Conservation (phyloP, 1,140 invertebrate genomes). For the Leucophenga varia region DNA sequence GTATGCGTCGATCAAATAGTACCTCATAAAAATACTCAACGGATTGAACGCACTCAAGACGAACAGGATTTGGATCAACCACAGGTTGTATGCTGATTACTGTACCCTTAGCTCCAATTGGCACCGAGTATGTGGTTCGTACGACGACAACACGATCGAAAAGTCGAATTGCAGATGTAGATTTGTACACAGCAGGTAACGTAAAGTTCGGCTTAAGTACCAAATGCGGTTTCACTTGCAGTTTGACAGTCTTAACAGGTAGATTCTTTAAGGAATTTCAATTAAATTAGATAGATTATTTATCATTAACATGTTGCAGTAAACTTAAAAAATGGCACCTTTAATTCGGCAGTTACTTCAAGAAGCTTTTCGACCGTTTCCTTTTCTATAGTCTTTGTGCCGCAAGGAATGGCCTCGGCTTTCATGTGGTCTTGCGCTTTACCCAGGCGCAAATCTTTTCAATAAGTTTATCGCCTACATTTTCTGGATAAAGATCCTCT, state of each 20-base stretch:
- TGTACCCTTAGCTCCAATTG: conserved; percentile 79
- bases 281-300: no score
- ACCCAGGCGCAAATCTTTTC: conserved; percentile 70
- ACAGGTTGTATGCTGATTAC: conserved; percentile 69
- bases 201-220: conserved; percentile 66
- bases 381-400: conserved; percentile 69
- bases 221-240: conserved; percentile 79
- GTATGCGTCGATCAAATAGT: conserved; percentile 37
- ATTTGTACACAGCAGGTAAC: conserved; percentile 34
- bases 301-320: no score
- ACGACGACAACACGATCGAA: conserved; percentile 84
- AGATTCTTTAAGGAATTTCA: conserved; percentile 20
- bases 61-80: conserved; percentile 46
- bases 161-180: conserved; percentile 65
- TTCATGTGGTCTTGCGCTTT: conserved; percentile 66
- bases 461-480: conserved; percentile 55
- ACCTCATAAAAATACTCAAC: conserved; percentile 46
- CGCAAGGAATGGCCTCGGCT: conserved; percentile 65
- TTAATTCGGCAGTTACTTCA: conserved; percentile 60
- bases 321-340: conserved; percentile 24
- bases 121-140: conserved; percentile 68
- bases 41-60: conserved; percentile 39
- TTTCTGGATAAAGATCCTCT: conserved; percentile 65
- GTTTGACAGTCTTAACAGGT: conserved; percentile 62
- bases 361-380: conserved; percentile 68